phyloP scores from a whole-genome alignment of 2,113 vertebrate genomes.

The Ammodytes dubius region DNA sequence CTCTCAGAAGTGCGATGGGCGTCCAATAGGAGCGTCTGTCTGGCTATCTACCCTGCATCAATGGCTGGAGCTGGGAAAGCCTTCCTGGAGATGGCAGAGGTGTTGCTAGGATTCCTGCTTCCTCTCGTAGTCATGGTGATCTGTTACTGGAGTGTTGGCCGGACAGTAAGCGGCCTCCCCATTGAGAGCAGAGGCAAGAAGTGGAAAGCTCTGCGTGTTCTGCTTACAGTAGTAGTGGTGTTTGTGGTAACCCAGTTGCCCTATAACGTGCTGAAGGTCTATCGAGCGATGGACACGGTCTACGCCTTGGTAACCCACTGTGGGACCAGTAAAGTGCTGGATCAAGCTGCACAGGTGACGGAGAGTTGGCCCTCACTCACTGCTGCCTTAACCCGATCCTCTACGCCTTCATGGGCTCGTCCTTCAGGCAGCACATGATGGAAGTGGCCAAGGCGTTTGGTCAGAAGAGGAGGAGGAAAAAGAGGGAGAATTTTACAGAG shows the following conservation, averaged over 20 bases:
- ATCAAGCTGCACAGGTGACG: conserved; percentile 88
- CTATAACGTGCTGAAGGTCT: conserved; percentile 91
- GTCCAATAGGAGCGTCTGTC: conserved; percentile 79
- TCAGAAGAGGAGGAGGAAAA: conserved; percentile 45
- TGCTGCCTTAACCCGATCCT: conserved; percentile 94
- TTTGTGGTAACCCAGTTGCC: conserved; percentile 94
- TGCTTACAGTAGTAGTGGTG: conserved; percentile 87
- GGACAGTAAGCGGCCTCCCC: conserved; percentile 81
- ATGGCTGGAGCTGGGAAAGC: conserved; percentile 84
- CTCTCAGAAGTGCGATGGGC: conserved; percentile 84
- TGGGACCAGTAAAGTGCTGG: conserved; percentile 86
- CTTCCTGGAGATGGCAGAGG: conserved; percentile 88
- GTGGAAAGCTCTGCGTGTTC: conserved; percentile 85
- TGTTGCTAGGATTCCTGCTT: conserved; percentile 89
- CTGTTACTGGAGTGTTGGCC: conserved; percentile 87
- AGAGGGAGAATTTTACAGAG: conserved; percentile 15
- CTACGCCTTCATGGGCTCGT: conserved; percentile 89
- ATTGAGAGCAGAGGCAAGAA: conserved; percentile 85
- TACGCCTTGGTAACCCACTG: conserved; percentile 90
- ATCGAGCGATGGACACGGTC: conserved; percentile 87
- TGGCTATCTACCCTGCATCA: conserved; percentile 83
- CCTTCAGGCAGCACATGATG: conserved; percentile 88
- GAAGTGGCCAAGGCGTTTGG: conserved; percentile 86
- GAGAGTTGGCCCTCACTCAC: conserved; percentile 92
- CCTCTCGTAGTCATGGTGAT: conserved; percentile 91